phyloP scores from a whole-genome alignment of 1,140 invertebrate species.

The Carposina sasakii region DNA sequence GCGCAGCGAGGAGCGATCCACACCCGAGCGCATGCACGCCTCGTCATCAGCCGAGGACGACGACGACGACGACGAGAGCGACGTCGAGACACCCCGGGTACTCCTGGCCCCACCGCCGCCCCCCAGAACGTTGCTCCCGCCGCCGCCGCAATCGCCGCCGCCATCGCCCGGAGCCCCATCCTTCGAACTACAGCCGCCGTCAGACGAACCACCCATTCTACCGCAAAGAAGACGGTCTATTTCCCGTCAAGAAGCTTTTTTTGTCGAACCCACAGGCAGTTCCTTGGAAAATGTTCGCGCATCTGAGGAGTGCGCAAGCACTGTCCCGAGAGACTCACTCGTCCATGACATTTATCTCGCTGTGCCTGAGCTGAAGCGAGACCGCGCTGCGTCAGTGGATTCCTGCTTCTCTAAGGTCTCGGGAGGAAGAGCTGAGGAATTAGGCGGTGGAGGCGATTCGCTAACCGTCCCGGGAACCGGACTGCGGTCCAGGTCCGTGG shows the following conservation, averaged over 20 bases:
- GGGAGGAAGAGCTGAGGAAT: constrained; percentile 78
- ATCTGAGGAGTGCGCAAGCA: constrained; percentile 70
- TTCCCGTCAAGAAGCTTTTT: constrained; percentile 86
- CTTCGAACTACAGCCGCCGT: constrained; percentile 71
- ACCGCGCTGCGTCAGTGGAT: constrained; percentile 88
- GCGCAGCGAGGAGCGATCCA: constrained; percentile 67
- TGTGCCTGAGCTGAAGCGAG: constrained; percentile 86
- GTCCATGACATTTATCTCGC: constrained; percentile 84
- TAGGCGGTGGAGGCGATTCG: constrained; percentile 74
- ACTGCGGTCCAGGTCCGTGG: constrained; percentile 89
- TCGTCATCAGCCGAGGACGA: constrained; percentile 73
- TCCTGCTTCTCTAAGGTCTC: constrained; percentile 84
- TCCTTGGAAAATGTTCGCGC: constrained; percentile 77
- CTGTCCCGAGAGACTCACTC: constrained; percentile 68
- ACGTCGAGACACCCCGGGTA: constrained; percentile 69
- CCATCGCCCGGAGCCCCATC: constrained; percentile 69
- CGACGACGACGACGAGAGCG: constrained; percentile 73
- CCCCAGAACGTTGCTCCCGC: constrained; percentile 47
- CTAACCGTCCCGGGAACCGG: constrained; percentile 78
- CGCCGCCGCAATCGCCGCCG: constrained; percentile 69
- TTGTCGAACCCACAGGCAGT: constrained; percentile 79
- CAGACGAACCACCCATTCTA: constrained; percentile 56
- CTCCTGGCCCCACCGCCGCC: constrained; percentile 80
- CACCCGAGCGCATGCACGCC: constrained; percentile 61
- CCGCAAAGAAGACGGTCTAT: constrained; percentile 76